These are phyloP conservation scores for Poecile atricapillus DNA, from an alignment of 2,113 vertebrate species.

Conservation along the genomic window DNA sequence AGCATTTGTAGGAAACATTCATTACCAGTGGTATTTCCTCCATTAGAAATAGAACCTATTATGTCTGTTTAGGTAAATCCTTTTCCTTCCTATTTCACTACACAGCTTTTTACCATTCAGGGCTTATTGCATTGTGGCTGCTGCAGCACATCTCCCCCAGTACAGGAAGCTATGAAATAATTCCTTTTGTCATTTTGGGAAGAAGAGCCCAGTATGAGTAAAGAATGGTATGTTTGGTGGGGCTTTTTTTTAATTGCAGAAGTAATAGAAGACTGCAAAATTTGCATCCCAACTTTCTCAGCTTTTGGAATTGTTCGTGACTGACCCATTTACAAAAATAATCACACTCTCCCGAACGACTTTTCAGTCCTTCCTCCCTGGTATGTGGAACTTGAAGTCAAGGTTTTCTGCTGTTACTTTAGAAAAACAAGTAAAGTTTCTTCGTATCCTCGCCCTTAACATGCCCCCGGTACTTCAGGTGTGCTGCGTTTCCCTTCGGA, in stretches of 20 bases:
- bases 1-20: background rate
- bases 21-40: background rate
- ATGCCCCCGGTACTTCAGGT: background rate
- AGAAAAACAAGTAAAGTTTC: background rate
- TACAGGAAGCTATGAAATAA: background rate
- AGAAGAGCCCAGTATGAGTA: background rate
- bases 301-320: background rate
- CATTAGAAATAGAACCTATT: background rate
- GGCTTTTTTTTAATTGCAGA: background rate
- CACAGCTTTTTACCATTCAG: background rate
- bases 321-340: background rate
- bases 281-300: background rate
- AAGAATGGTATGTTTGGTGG: background rate
- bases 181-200: background rate
- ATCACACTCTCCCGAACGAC: background rate
- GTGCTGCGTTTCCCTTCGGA: background rate
- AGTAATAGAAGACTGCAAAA: background rate
- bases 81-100: background rate
- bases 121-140: background rate
- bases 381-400: background rate
- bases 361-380: background rate
- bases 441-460: background rate
- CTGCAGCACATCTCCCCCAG: background rate
- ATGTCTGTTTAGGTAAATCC: background rate
- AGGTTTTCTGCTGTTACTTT: background rate